Percentiles rank a stretch among this genome's conserved stretches.
Evolutionary conservation across 2,113 vertebrate genomes (phyloP).

Genomic region (Hirundichthys speculiger): DNA sequence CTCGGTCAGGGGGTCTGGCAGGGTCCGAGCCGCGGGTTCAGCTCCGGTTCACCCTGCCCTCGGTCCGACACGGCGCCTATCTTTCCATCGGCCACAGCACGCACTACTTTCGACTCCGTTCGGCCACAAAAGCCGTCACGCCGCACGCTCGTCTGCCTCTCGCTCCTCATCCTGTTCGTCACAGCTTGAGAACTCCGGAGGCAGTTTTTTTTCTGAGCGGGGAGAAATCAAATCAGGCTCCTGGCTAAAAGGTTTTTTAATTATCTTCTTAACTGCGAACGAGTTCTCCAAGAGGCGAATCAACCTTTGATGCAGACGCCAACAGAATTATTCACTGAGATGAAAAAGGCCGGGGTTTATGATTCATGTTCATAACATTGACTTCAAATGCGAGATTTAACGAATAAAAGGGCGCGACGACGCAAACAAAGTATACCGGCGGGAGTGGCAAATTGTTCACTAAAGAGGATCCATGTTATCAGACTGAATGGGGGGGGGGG

Average conservation of each 20-base stretch:
- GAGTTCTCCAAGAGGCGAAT: neutral
- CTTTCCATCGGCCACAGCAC: neutral
- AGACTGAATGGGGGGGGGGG: neutral
- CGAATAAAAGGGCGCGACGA: too few species aligned
- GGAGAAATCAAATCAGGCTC: neutral
- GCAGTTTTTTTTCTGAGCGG: neutral
- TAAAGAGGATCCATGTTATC: neutral
- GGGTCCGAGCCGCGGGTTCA: slow-evolving; percentile 60
- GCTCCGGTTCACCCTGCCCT: slow-evolving; percentile 53
- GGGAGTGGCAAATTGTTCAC: neutral
- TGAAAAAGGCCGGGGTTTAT: too few species aligned
- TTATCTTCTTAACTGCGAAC: neutral
- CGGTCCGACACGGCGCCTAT: slow-evolving; percentile 31
- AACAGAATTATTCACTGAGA: too few species aligned
- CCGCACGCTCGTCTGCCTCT: neutral
- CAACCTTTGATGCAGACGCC: too few species aligned
- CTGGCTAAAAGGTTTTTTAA: neutral
- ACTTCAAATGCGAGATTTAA: too few species aligned
- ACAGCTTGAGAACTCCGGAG: neutral
- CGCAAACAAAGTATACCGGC: too few species aligned
- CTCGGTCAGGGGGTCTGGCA: slow-evolving; percentile 45
- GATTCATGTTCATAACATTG: too few species aligned
- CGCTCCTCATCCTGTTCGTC: neutral
- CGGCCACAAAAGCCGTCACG: neutral
- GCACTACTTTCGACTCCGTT: too few species aligned